Base-by-base conservation (phyloP, 2,797 vertebrate species). In the Sebastes hubbsi region DNA sequence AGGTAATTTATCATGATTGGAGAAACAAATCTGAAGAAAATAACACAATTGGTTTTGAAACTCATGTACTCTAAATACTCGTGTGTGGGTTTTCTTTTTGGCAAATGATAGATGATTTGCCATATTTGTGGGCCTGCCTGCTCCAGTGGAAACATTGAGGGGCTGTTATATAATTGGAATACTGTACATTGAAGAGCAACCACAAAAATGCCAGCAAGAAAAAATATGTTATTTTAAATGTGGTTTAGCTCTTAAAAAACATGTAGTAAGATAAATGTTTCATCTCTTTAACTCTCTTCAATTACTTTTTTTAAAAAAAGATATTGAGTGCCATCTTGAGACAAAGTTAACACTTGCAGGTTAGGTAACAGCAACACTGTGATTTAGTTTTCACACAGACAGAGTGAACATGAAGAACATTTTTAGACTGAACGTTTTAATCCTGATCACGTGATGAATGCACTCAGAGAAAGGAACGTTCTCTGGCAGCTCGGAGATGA, bases 141-240 rank as follows among this genome's bases (percentile, higher is more conserved):
- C 29, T 38, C n/a, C 25, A 6, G 34, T 63, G 67, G 76, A 81
- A 76, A 79, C 63, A 56, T 42, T 72, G 24, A 56, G 27, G 25
- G 12, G 34, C 30, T 8, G 38, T 72, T 70, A 66, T 49, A 62
- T 54, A 70, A 84, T 32, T 27, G 20, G 16, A 13, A 54, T 49
- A n/a, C 42, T 46, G 42, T 46, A 46, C 8, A 58, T 18, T 66
- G 18, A 58, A 59, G 68, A 62, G 9, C 29, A 36, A 61, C 66
- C 65, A 78, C 77, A 84, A 70, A 77, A 77, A 81, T 68, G 8
- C 34, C 60, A 61, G 34, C 52, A 27, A 65, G 49, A 38, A 11
- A 60, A 46, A 22, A 16, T 2, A 49, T 0, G 5, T 13, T 54
- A 64, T n/a, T 27, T 54, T 3, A 64, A 25, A 69, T 38, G 9